These are phyloP conservation scores for Drosophila ogumai DNA, from an alignment of 1,140 invertebrate genomes.

Conservation along the genomic window DNA sequence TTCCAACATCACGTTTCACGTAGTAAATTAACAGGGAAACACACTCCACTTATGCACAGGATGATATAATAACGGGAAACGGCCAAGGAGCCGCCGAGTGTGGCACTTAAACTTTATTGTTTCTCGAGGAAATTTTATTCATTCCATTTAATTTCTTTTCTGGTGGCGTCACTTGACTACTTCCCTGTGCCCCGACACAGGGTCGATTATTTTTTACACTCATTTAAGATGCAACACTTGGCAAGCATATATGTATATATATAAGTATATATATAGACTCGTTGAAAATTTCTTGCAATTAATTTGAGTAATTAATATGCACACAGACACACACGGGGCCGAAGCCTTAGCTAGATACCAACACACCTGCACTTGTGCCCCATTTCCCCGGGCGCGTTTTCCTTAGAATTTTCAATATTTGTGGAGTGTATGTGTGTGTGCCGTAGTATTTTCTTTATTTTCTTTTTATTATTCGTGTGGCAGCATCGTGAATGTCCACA, in stretches of 20 bases:
- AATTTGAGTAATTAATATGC: slow-evolving; percentile 81
- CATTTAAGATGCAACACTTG: slow-evolving; percentile 56
- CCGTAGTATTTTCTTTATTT: slow-evolving; percentile 38
- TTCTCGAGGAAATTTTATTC: slow-evolving; percentile 39
- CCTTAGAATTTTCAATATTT: slow-evolving; percentile 68
- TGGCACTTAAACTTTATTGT: slow-evolving; percentile 38
- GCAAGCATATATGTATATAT: slow-evolving; percentile 1
- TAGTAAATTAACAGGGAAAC: slow-evolving; percentile 22
- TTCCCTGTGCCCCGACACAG: slow-evolving; percentile 22
- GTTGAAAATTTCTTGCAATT: slow-evolving; percentile 67
- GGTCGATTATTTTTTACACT: slow-evolving; percentile 36
- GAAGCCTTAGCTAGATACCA: slow-evolving; percentile 36
- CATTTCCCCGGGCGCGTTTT: slow-evolving; percentile 63
- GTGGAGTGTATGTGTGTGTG: slow-evolving; percentile 1
- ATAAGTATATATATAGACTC: slow-evolving; percentile 42
- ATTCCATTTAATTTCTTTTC: slow-evolving; percentile 32
- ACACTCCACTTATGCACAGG: slow-evolving; percentile 21
- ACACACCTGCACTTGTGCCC: slow-evolving; percentile 74
- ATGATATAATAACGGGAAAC: slow-evolving; percentile 39
- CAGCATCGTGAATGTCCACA: slow-evolving; percentile 63
- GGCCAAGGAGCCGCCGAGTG: slow-evolving; percentile 7
- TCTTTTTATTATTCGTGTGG: slow-evolving; percentile 50
- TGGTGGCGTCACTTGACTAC: slow-evolving; percentile 42
- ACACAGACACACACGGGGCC: slow-evolving; percentile 24
- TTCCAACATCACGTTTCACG: not conserved